Base-by-base conservation (phyloP, 2,797 vertebrate species). In the Gambelia wislizenii region DNA sequence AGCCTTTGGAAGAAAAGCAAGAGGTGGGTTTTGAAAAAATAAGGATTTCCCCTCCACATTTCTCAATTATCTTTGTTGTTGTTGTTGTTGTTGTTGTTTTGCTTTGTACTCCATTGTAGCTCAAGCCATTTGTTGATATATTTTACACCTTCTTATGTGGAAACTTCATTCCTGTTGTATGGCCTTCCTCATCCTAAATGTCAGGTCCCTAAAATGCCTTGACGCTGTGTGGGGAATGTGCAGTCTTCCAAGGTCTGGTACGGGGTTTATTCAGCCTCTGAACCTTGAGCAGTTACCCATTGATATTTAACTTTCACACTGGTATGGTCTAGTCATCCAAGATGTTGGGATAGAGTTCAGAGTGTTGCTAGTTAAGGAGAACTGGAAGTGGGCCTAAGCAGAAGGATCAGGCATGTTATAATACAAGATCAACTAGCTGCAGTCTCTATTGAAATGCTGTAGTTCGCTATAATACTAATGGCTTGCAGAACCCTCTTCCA, bases 1-100 rank as follows among this genome's bases (percentile, higher is more conserved):
- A 99, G 93, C 99, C 99, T 25, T 96, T 99, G 91, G 99, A 99
- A 96, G 99, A 99, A 96, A 99, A 99, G 91, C 99, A 99, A 93
- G 99, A 99, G 98, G 99, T 99, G 91, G 93, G 91, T 12, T 67
- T 90, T 69, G 85, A 44, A 52, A 33, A 56, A 72, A 20, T 47
- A 67, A 84, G 52, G 1, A 30, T 70, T 52, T 47, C 39, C 42
- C 22, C n/a, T 86, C 7, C 47, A 5, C 20, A 9, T 25, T 25
- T 1, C 69, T 14, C 7, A 33, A 56, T 70, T 87, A 39, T 42
- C 56, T 54, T 56, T n/a, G n/a, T 25, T 33, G 18, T 47, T 42
- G 2, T 70, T 39, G n/a, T 39, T 36, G 33, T 85, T 85, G n/a
- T 27, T n/a, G 20, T 49, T 44, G 2, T 72, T 33, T 80, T 16